A percentile compares a stretch with the other conserved stretches of the same genome.
These are phyloP conservation scores for Hypothenemus hampei DNA, from an alignment of 1,140 invertebrate species.

Conservation along the genomic window DNA sequence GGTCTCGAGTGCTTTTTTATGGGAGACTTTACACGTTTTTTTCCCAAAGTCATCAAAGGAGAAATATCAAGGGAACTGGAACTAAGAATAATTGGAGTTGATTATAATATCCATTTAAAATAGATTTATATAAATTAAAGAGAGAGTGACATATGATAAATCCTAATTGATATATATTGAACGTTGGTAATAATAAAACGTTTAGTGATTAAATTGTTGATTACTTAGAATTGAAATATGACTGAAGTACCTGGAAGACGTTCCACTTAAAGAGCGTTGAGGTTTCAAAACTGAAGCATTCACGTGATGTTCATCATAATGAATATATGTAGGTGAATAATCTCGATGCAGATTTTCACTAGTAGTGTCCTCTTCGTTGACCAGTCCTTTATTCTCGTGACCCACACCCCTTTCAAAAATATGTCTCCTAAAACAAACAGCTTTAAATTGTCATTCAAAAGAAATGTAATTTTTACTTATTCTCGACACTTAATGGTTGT, in stretches of 20 bases:
- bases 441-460: background rate
- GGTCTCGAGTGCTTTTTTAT: conserved; percentile 35
- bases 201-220: no score
- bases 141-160: no score
- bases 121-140: no score
- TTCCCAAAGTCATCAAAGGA: conserved; percentile 38
- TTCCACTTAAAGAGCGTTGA: conserved; percentile 34
- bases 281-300: conserved; percentile 23
- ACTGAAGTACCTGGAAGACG: conserved; percentile 35
- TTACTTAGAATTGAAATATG: no score
- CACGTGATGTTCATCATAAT: conserved; percentile 37
- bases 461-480: conserved; percentile 28
- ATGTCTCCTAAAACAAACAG: conserved; percentile 23
- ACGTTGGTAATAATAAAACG: no score
- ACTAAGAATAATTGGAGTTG: conserved; percentile 7
- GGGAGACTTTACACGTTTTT: conserved; percentile 29
- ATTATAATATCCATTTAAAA: background rate
- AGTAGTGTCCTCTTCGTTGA: conserved; percentile 8
- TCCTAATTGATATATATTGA: no score
- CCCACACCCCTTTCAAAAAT: conserved; percentile 35
- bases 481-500: conserved; percentile 20
- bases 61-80: conserved; percentile 42
- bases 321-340: conserved; percentile 41
- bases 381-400: conserved; percentile 27
- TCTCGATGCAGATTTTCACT: conserved; percentile 7